phyloP scores from a whole-genome alignment of 2,113 vertebrate genomes.

The Synodontis membranacea region DNA sequence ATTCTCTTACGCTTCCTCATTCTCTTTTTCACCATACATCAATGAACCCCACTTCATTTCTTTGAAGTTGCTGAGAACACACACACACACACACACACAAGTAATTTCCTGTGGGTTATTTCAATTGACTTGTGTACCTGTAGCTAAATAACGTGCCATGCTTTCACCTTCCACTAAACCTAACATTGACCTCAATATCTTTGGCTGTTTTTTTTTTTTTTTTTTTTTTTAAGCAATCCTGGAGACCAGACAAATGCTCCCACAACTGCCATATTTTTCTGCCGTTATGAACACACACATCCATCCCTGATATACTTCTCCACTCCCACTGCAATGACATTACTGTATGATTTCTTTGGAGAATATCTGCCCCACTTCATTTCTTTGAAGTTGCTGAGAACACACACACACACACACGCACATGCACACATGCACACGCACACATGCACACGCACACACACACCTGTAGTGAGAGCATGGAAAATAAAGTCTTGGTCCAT shows the following conservation, averaged over 20 bases:
- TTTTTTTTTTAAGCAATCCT: not conserved
- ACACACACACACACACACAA: slow-evolving; percentile 7
- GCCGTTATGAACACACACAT: not conserved
- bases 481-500: slow-evolving; percentile 7
- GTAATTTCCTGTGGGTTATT: not conserved
- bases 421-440: not conserved
- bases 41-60: slow-evolving; percentile 28
- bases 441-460: not conserved
- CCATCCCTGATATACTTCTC: not conserved
- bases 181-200: not conserved
- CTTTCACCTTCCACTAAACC: not conserved
- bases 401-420: not conserved
- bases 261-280: not conserved
- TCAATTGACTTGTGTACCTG: not conserved
- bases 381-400: slow-evolving; percentile 12
- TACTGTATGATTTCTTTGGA: slow-evolving; percentile 1
- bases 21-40: not conserved
- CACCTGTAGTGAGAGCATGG: not conserved
- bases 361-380: slow-evolving; percentile 36
- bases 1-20: not conserved
- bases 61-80: not conserved
- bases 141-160: not conserved
- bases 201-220: not conserved
- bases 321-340: slow-evolving; percentile 10
- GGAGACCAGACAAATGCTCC: not conserved